Evolutionary conservation across 1,140 invertebrate species (phyloP).

Genomic region (Heliconius melpomene): DNA sequence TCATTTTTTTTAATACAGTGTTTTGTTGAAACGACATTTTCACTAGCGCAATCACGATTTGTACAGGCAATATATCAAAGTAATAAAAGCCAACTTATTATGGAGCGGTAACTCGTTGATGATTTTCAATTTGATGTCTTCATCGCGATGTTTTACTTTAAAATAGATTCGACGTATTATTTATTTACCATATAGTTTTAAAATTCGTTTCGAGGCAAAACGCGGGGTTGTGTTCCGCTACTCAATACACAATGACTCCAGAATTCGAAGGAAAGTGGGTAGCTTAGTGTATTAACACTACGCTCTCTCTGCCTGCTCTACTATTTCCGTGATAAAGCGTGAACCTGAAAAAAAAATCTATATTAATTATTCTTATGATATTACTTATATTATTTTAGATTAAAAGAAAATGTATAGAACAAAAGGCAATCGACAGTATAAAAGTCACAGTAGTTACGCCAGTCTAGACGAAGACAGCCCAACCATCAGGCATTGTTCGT

Average conservation of each 20-base stretch:
- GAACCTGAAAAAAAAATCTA: no score
- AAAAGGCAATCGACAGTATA: slow-evolving; percentile 23
- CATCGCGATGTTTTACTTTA: slow-evolving; percentile 61
- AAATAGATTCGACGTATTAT: slow-evolving; percentile 44
- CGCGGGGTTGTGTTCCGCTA: no score
- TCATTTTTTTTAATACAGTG: slow-evolving; percentile 80
- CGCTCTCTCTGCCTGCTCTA: fast-evolving
- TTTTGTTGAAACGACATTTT: slow-evolving; percentile 80
- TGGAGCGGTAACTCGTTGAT: slow-evolving; percentile 58
- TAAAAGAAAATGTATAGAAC: no score
- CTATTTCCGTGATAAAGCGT: no score
- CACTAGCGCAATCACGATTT: slow-evolving; percentile 77
- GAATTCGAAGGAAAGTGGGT: no score
- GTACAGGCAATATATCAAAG: slow-evolving; percentile 76
- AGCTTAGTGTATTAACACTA: no score
- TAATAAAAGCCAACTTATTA: slow-evolving; percentile 73
- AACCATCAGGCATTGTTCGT: slow-evolving; percentile 62
- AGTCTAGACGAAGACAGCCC: slow-evolving; percentile 40
- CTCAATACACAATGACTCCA: no score
- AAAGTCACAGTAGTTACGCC: slow-evolving; percentile 29
- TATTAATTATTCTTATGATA: no score
- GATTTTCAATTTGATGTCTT: slow-evolving; percentile 78
- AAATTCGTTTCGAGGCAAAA: no score
- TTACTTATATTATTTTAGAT: neutral
- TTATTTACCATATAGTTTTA: neutral